Evolutionary conservation across 2,113 vertebrate genomes (phyloP).

Genomic region (Hemibagrus wyckioides): DNA sequence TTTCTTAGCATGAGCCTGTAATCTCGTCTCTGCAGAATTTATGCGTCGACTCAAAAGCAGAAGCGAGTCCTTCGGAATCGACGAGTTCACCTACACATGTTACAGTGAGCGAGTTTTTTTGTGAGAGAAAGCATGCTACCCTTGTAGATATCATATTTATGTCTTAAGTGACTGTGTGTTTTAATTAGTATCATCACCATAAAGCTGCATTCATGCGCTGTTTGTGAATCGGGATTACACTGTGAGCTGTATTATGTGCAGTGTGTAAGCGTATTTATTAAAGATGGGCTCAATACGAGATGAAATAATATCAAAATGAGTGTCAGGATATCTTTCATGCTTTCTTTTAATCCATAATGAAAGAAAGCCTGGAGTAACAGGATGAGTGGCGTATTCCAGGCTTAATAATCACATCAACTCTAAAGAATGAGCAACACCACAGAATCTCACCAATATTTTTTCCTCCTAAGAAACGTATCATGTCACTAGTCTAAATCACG

Average conservation of each 20-base stretch:
- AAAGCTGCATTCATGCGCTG: neutral
- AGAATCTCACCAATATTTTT: neutral
- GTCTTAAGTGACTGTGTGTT: neutral
- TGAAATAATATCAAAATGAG: neutral
- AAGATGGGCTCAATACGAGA: neutral
- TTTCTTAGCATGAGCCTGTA: constrained; percentile 15
- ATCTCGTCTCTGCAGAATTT: constrained; percentile 30
- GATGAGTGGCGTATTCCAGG: neutral
- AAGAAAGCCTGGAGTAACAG: neutral
- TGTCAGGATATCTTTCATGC: neutral
- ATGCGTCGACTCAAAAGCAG: constrained; percentile 40
- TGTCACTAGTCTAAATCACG: neutral
- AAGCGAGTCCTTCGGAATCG: constrained; percentile 29
- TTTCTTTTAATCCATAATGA: no score
- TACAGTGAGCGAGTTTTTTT: neutral
- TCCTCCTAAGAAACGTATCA: no score
- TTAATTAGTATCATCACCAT: neutral
- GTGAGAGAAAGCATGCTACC: neutral
- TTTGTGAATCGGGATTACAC: neutral
- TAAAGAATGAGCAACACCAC: neutral
- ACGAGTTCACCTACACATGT: neutral
- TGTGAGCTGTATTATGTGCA: neutral
- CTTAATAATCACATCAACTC: neutral
- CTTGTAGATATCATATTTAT: neutral
- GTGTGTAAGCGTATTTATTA: neutral